Conservation (phyloP, 2,888 invertebrate species). For the Drosophila mulleri region DNA sequence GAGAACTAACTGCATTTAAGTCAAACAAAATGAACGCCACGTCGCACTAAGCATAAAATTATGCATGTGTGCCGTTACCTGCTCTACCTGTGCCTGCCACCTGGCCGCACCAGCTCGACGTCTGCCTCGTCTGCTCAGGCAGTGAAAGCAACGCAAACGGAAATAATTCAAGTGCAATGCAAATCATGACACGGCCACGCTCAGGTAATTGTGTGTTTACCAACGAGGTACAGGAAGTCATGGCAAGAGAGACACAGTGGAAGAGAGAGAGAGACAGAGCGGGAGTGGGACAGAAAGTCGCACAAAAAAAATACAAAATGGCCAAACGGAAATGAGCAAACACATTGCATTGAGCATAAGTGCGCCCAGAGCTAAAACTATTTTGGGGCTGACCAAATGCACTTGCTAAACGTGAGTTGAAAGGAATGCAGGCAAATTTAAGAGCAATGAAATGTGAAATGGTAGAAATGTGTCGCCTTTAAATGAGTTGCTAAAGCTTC, state of each 20-base stretch:
- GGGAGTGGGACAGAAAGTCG: background rate
- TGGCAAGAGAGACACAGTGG: background rate
- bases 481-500: background rate
- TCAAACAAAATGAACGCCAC: constrained; percentile 75
- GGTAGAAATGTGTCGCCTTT: background rate
- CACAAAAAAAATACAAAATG: constrained; percentile 21
- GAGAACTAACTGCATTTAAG: constrained; percentile 60
- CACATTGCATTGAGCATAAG: constrained; percentile 56
- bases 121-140: background rate
- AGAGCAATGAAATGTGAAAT: background rate
- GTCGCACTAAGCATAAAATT: constrained; percentile 66
- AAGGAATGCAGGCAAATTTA: background rate
- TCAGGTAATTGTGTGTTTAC: constrained; percentile 76
- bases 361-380: constrained; percentile 40
- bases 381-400: constrained; percentile 30
- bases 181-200: constrained; percentile 74
- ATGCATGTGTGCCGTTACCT: constrained; percentile 67
- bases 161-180: constrained; percentile 79
- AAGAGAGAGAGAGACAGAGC: background rate
- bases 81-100: background rate
- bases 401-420: constrained; percentile 16
- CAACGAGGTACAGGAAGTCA: constrained; percentile 60
- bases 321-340: constrained; percentile 65
- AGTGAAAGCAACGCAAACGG: constrained; percentile 63
- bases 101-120: background rate